These are phyloP conservation scores for Phrynosoma blainvillii DNA, from an alignment of 2,113 vertebrate species.

Conservation along the genomic window DNA sequence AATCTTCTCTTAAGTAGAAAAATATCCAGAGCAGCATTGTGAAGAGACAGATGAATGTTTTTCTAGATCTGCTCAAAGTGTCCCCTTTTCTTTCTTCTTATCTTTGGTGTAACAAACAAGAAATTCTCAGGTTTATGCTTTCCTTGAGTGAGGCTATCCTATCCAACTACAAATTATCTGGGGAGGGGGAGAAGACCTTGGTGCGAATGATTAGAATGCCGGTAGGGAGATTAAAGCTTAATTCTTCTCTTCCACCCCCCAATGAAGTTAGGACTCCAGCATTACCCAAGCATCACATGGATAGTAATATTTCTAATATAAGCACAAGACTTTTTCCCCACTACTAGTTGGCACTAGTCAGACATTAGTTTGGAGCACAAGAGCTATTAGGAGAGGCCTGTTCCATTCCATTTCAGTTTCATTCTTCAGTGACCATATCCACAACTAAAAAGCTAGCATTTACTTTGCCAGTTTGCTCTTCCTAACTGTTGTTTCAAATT, in stretches of 20 bases:
- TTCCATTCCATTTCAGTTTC: slow-evolving; percentile 34
- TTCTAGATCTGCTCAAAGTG: slow-evolving; percentile 11
- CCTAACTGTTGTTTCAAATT: background rate
- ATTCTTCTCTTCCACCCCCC: background rate
- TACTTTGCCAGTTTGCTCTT: background rate
- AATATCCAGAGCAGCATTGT: slow-evolving; percentile 55
- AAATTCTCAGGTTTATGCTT: background rate
- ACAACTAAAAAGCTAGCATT: slow-evolving; percentile 21
- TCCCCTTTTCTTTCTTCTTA: slow-evolving; percentile 24
- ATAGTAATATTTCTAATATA: background rate
- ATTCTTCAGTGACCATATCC: background rate
- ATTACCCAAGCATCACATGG: background rate
- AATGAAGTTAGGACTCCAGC: background rate
- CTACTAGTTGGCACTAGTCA: background rate
- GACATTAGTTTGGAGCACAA: background rate
- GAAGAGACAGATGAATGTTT: slow-evolving; percentile 35
- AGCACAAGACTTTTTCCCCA: background rate
- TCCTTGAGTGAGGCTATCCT: background rate
- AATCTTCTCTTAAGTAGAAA: slow-evolving; percentile 17
- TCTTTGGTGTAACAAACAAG: background rate
- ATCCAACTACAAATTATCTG: background rate
- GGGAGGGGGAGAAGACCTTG: background rate
- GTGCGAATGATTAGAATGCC: background rate
- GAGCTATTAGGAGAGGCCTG: background rate
- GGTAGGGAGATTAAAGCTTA: background rate